Evolutionary conservation across 2,113 vertebrate genomes (phyloP).

Genomic region (Atrichornis clamosus): DNA sequence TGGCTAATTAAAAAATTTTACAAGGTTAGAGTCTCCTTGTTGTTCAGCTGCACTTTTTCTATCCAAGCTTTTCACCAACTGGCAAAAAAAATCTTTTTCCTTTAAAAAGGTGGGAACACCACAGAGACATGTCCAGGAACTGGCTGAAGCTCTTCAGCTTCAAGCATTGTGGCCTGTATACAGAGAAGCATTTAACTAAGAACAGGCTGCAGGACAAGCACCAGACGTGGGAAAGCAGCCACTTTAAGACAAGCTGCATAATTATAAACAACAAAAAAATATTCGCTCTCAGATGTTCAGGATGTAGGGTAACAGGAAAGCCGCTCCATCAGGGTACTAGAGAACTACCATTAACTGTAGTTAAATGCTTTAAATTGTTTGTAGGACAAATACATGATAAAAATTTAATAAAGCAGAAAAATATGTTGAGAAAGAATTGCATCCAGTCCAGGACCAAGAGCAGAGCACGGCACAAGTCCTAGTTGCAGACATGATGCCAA

Average conservation of each 20-base stretch:
- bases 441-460: background rate
- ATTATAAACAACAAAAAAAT: background rate
- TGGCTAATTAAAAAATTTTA: background rate
- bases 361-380: too few species aligned
- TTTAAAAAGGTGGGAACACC: background rate
- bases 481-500: rapidly evolving
- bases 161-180: background rate
- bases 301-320: background rate
- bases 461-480: rapidly evolving
- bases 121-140: background rate
- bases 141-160: background rate
- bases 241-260: background rate
- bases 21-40: background rate
- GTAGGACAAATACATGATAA: rapidly evolving
- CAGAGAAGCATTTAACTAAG: background rate
- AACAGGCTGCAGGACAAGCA: background rate
- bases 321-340: too few species aligned
- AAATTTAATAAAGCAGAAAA: background rate
- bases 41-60: background rate
- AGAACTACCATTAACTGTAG: background rate
- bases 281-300: background rate
- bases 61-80: background rate
- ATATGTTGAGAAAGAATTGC: rapidly evolving
- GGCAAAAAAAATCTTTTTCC: background rate
- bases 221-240: background rate